Evolutionary conservation across 2,888 invertebrate species (phyloP), one percentile per base, ranked within the genome.

Genomic region (Acanthoscelides obtectus): DNA sequence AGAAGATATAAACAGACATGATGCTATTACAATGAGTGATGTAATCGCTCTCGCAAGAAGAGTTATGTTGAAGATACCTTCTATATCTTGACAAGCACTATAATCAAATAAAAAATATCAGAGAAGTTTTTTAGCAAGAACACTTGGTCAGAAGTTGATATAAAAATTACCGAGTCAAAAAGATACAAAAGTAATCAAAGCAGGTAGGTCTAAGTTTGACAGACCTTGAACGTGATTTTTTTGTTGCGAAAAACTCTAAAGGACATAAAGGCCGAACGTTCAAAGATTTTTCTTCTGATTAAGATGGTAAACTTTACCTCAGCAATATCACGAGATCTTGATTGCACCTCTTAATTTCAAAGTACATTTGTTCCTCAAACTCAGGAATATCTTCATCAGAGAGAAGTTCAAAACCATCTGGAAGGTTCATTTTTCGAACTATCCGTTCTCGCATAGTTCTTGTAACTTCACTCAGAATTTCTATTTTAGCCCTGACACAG

Each of bases 281-380:
- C n/a, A n/a, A n/a, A n/a, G n/a, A n/a, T n/a, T n/a, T n/a, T n/a
- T n/a, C n/a, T n/a, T n/a, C n/a, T n/a, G n/a, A n/a, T n/a, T n/a
- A n/a, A n/a, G n/a, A n/a, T n/a, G n/a, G 25, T 25, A 5, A 25
- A 25, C 17, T 2, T 25, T 71, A 71, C 71, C 71, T 64, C 22
- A 71, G n/a, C 65, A 71, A 21, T 1, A 64, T 66, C 22, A 64
- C 27, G 22, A 71, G 64, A 22, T 71, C 22, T 64, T 22, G 64
- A 20, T 22, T 64, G 68, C 71, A 71, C 19, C 65, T n/a, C 17
- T 45, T 3, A 22, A 71, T 20, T 65, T 71, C 69, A 22, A 65
- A 8, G 25, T 66, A 71, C 19, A 71, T 22, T 71, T 71, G 20
- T 21, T 45, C 69, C 21, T 71, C 71, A 22, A 71, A 64, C 25